A percentile compares a stretch with the other conserved stretches of the same genome.
phyloP scores from a whole-genome alignment of 2,797 vertebrate species.

The Spea hammondii region DNA sequence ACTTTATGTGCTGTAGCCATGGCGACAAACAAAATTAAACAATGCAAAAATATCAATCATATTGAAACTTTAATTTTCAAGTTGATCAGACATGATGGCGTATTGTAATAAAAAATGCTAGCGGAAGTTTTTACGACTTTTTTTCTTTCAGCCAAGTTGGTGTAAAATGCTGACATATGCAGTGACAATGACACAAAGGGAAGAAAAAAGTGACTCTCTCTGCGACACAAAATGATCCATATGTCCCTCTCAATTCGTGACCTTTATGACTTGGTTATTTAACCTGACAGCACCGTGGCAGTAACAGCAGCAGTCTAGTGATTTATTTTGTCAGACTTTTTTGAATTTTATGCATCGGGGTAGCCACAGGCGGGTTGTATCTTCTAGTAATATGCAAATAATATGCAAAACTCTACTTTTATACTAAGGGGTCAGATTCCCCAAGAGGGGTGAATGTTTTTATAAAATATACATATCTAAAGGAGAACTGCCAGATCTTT shows the following conservation, averaged over 20 bases:
- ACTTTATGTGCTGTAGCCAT: no score
- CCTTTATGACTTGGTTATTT: slow-evolving; percentile 17
- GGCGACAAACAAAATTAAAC: background rate
- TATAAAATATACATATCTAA: no score
- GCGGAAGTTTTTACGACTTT: background rate
- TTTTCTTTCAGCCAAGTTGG: background rate
- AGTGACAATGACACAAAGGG: background rate
- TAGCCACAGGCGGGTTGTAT: background rate
- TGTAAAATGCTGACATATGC: background rate
- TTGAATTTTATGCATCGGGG: background rate
- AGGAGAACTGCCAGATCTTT: no score
- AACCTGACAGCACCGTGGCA: background rate
- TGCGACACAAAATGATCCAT: slow-evolving; percentile 5
- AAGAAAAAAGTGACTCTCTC: background rate
- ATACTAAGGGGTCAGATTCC: background rate
- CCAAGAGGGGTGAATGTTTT: no score
- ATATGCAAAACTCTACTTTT: background rate
- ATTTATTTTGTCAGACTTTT: background rate
- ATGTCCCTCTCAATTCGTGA: slow-evolving; percentile 11
- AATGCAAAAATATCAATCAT: no score
- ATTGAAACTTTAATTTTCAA: no score
- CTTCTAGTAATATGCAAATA: slow-evolving; percentile 10
- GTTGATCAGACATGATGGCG: no score
- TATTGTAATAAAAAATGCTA: background rate
- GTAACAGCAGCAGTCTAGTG: background rate